Base-by-base conservation (phyloP, 2,888 invertebrate genomes). In the Kryphioiulus occultus region DNA sequence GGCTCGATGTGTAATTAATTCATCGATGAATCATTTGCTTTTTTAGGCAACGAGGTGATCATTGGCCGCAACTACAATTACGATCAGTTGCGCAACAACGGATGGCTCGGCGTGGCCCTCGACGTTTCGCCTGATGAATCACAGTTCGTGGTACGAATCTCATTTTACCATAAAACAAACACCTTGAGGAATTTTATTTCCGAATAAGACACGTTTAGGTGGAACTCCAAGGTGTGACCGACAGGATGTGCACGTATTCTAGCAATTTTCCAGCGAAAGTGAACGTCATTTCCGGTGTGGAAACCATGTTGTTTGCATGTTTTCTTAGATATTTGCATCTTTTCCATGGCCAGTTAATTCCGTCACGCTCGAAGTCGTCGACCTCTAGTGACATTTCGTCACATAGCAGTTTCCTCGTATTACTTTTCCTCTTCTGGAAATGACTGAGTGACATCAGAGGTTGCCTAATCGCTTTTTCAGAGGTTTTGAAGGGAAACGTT, bases 121-220 rank as follows among this genome's bases (percentile, higher is more conserved):
- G 91, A 93, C 10, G 91, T 90, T 85, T 89, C 93, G 10, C 93
- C 93, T 19, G 93, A 94, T 89, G 88, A 93, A 3, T 93, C 94
- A 90, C 91, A 91, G 86, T 93, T 93, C 90, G 92, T 92, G 12
- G 92, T 90, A 89, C 90, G 91, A 89, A 86, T 44, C 35, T 26
- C 9, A 30, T 86, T 85, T 85, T 85, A 22, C 42, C 53, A 53
- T 19, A 19, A 53, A 19, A n/a, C 59, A 9, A 39, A n/a, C 59
- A 19, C 22, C 78, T 22, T 2, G 26, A 59, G 22, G 59, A 59
- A 59, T 78, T 78, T 78, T 30, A 78, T 30, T 78, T 78, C 26
- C 22, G 78, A 78, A 15, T 30, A 0, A 26, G 30, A 78, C 30
- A 30, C 7, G 19, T 22, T 15, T 26, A 10, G 68, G 26, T 68